Percentiles rank a stretch among this genome's conserved stretches.
Conservation (phyloP, 2,888 invertebrate genomes). For the Ceratothoa steindachneri region DNA sequence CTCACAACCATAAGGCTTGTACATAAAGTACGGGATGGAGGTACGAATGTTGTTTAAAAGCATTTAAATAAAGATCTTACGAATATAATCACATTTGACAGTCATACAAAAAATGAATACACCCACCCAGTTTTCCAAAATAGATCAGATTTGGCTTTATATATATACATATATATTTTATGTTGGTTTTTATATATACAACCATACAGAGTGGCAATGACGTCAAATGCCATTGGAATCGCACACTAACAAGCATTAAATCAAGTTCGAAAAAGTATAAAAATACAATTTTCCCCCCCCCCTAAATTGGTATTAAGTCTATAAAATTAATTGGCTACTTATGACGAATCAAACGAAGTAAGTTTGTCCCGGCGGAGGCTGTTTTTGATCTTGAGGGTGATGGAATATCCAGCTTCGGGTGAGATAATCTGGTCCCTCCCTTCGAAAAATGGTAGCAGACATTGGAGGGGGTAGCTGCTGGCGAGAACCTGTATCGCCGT, state of each 20-base stretch:
- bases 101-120: too few species aligned
- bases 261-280: neutral
- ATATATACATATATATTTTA: neutral
- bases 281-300: neutral
- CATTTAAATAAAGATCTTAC: too few species aligned
- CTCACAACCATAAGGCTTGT: too few species aligned
- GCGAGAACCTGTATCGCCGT: neutral
- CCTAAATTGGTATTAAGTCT: too few species aligned
- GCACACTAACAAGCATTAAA: too few species aligned
- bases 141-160: neutral
- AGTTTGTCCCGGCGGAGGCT: conserved; percentile 38
- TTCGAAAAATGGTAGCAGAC: conserved; percentile 20
- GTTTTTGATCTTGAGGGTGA: conserved; percentile 22
- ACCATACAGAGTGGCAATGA: too few species aligned
- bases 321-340: neutral
- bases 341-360: conserved; percentile 29
- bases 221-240: too few species aligned
- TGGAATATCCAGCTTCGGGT: conserved; percentile 45
- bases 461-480: neutral
- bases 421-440: conserved; percentile 43
- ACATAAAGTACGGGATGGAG: too few species aligned
- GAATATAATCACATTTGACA: too few species aligned
- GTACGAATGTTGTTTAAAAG: too few species aligned
- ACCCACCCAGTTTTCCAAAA: too few species aligned
- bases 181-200: neutral